Percentiles rank a stretch among this genome's conserved stretches.
These are phyloP conservation scores for Lates japonicus DNA, from an alignment of 2,797 vertebrate species.

Conservation along the genomic window DNA sequence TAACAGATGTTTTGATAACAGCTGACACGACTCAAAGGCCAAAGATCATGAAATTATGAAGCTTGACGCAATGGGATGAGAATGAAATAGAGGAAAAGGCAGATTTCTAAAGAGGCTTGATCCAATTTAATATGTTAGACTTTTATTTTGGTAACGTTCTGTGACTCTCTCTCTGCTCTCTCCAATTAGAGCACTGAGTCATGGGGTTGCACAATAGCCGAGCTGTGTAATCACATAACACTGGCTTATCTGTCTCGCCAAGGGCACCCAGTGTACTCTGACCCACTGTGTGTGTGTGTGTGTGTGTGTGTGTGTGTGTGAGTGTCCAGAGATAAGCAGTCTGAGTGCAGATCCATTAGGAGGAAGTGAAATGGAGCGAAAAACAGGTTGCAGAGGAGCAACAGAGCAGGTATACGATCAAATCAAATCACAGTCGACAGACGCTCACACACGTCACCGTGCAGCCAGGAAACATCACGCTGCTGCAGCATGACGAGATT, in stretches of 20 bases:
- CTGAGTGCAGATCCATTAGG: conserved; percentile 47
- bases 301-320: conserved; percentile 39
- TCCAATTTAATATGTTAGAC: background rate
- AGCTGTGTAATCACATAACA: conserved; percentile 78
- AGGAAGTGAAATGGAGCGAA: conserved; percentile 43
- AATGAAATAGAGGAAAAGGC: no score
- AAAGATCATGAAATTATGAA: no score
- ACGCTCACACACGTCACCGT: background rate
- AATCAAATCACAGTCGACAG: conserved; percentile 2
- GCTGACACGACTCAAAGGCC: no score
- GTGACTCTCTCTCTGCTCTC: background rate
- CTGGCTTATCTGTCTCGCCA: conserved; percentile 84
- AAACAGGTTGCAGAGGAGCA: conserved; percentile 17
- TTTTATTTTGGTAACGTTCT: conserved; percentile 8
- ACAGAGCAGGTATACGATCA: conserved; percentile 29
- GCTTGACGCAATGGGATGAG: no score
- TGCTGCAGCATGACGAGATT: no score
- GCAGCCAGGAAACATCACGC: no score
- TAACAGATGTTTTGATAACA: no score
- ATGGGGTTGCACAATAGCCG: conserved; percentile 80
- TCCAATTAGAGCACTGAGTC: conserved; percentile 77
- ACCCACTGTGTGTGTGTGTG: conserved; percentile 47
- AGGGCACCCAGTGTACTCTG: conserved; percentile 84
- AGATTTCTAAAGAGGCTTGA: background rate
- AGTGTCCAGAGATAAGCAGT: conserved; percentile 40